Base-by-base conservation (phyloP, 2,888 invertebrate species). In the Pterostichus madidus region DNA sequence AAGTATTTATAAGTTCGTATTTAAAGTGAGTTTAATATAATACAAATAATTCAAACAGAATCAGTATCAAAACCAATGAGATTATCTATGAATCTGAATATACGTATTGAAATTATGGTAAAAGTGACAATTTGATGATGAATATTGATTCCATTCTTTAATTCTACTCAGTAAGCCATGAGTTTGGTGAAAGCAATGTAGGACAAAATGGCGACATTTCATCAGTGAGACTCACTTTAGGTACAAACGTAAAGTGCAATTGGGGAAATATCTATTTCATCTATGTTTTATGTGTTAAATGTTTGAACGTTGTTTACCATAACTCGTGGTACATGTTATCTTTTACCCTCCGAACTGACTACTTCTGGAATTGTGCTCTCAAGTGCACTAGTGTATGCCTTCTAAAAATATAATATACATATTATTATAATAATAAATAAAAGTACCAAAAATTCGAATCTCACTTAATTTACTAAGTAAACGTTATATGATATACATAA, bases 241-340 rank as follows among this genome's bases (percentile, higher is more conserved):
- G 68, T 77, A 76, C 52, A 64, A 49, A 81, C 59, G 8, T 73
- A 81, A 81, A 61, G 77, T 83, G 83, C 83, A 83, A 76, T 81
- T 81, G 81, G 73, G 73, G 61, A 81, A 44, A 11, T 46, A 56
- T 46, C 56, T 71, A 80, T 80, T 75, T 81, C 32, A 77, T 83
- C 61, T 83, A 83, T 83, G 83, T 83, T 83, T 83, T 83, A 77
- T 83, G 83, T 83, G 64, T 83, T 83, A 77, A 83, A 64, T 83
- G 83, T 83, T 77, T 83, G 68, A 46, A 81, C 81, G 81, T 81
- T 61, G 73, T 81, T 75, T 73, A 49, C 81, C 81, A 75, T 81
- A 81, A 59, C 81, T 81, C 75, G 59, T 81, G 81, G 81, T 75
- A 77, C 46, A 79, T 79, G 64, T 61, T 79, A 61, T 49, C 46